Evolutionary conservation across 1,140 invertebrate genomes (phyloP).

Genomic region (Ooceraea biroi): DNA sequence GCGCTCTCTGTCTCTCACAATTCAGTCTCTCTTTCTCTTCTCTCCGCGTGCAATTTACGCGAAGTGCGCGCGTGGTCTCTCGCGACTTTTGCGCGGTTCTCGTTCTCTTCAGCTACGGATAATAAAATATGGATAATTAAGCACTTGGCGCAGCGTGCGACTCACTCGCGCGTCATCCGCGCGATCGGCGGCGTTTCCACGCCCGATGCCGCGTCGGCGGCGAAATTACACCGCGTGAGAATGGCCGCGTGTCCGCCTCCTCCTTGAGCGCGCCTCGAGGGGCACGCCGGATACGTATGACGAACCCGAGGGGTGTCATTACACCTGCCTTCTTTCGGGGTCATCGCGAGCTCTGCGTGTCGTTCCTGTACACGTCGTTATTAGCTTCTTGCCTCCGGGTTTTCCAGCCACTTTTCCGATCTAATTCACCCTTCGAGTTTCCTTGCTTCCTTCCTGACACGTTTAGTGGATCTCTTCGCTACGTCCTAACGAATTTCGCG

Average conservation of each 20-base stretch:
- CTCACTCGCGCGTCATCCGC: slow-evolving; percentile 20
- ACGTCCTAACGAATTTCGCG: neutral
- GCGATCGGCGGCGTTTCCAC: slow-evolving; percentile 21
- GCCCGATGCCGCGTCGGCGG: slow-evolving; percentile 25
- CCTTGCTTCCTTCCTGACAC: neutral
- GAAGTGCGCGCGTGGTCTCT: slow-evolving; percentile 5
- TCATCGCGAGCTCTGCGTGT: slow-evolving; percentile 9
- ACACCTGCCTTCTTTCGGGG: slow-evolving; percentile 54
- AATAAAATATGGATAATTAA: no score
- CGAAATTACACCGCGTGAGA: slow-evolving; percentile 69
- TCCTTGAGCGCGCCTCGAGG: slow-evolving; percentile 32
- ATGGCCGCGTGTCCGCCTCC: slow-evolving; percentile 42
- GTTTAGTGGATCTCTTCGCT: neutral
- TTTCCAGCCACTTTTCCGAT: slow-evolving; percentile 14
- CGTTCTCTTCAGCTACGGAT: slow-evolving; percentile 18
- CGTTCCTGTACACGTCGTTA: slow-evolving; percentile 18
- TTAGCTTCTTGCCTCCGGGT: slow-evolving; percentile 24
- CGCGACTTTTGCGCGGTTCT: neutral
- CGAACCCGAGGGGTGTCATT: slow-evolving; percentile 61
- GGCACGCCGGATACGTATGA: slow-evolving; percentile 59
- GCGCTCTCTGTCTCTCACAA: slow-evolving; percentile 13
- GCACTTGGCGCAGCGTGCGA: slow-evolving; percentile 21
- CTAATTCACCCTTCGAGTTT: neutral
- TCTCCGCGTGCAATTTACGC: slow-evolving; percentile 1
- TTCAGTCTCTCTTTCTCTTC: neutral